Evolutionary conservation across 2,888 invertebrate genomes (phyloP).

Genomic region (Melanostoma scalare): DNA sequence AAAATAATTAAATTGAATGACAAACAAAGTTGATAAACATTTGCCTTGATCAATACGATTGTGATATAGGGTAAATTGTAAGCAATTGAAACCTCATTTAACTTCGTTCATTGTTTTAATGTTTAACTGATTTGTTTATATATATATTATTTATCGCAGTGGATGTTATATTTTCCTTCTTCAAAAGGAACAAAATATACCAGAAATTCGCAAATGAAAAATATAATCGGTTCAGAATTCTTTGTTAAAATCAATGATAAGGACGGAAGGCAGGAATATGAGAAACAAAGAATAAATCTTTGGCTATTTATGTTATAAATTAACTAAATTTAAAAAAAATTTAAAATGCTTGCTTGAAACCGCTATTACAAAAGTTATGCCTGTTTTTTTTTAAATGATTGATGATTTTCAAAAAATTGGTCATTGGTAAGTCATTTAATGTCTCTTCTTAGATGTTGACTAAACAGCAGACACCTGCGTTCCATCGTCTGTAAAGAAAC

Average conservation of each 20-base stretch:
- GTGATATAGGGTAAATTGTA: too few relatives aligned
- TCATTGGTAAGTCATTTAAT: not conserved
- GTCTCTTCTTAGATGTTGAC: not conserved
- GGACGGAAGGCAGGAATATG: constrained; percentile 21
- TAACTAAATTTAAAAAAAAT: constrained; percentile 8
- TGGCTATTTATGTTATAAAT: constrained; percentile 42
- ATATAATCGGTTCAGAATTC: not conserved
- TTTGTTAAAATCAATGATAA: not conserved
- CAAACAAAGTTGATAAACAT: too few relatives aligned
- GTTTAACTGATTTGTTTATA: not conserved
- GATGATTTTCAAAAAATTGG: constrained; percentile 20
- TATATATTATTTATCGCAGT: not conserved
- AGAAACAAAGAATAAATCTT: constrained; percentile 52
- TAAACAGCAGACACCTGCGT: constrained; percentile 58
- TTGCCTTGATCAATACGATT: too few relatives aligned
- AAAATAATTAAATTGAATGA: too few relatives aligned
- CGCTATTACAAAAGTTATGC: not conserved
- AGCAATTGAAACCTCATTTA: too few relatives aligned
- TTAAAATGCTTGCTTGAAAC: not conserved
- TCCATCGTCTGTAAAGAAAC: constrained; percentile 48
- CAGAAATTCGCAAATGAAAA: not conserved
- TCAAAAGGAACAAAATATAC: constrained; percentile 1
- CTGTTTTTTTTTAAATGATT: not conserved
- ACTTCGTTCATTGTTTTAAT: too few relatives aligned
- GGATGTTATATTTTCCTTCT: not conserved